Evolutionary conservation across 2,888 invertebrate species (phyloP), one percentile per base, ranked within the genome.

Genomic region (Geotrupes spiniger): DNA sequence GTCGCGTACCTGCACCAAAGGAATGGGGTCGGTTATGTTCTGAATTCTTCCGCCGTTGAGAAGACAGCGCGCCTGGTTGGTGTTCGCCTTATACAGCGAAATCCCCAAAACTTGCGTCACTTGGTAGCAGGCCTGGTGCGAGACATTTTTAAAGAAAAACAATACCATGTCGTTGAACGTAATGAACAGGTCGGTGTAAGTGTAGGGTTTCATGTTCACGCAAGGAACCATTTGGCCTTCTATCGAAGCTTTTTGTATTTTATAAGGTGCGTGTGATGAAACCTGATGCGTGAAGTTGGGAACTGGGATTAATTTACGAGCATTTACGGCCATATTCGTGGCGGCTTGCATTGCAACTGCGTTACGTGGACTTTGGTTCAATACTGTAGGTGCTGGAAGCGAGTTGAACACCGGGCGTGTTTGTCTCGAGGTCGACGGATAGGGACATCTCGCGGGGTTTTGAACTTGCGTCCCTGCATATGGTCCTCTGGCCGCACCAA

Each of bases 151-250:
- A 74, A 91, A 92, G 78, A 89, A 89, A 71, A 85, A 81, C 66
- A 83, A 81, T 46, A 88, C 84, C 57, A 92, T 81, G 73, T 92
- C 91, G 4, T 85, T 84, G 57, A 92, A 76, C 9, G 91, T 88
- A 81, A 91, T 89, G 66, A 91, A 76, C 63, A 89, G 79, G 70
- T 91, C 91, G 14, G 84, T 81, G 71, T 87, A 88, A 58, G 85
- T 82, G 76, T 85, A 89, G 10, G 90, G 88, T 76, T 90, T 89
- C 74, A 87, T 85, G 73, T 92, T 92, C 67, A 92, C 89, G 74
- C 89, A 90, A 43, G 87, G 88, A 60, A 92, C 85, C 80, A 89
- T 81, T 63, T 85, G 85, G 64, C 85, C 86, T 66, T 88, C 88
- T 45, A 92, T 85, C 53, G 86, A 77, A 29, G 88, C 89, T 67